Evolutionary conservation across 1,140 invertebrate species (phyloP), one percentile per base, ranked within the genome.

Genomic region (Apis dorsata): DNA sequence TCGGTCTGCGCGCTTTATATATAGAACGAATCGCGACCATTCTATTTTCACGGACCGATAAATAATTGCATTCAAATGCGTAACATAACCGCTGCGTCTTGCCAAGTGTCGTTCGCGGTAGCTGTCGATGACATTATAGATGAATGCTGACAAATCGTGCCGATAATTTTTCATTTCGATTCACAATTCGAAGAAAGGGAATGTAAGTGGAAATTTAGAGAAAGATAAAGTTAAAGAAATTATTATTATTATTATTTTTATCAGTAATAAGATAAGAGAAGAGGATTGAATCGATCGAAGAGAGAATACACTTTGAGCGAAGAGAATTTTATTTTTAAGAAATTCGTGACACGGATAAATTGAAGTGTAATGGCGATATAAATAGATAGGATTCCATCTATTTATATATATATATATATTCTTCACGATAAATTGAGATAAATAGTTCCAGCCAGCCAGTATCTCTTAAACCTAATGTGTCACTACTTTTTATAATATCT

Each of bases 1-100:
- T 76, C 80, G 60, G 53, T 72, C 24, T n/a, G 57, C 21, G 63
- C 34, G 55, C 51, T 55, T 82, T 77, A 77, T 77, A 70, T 82
- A 82, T 82, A 77, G 74, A 28, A 4, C 57, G 63, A 34, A 51
- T 63, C 65, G 73, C 65, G 79, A 62, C 55, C 74, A 77, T 82
- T 82, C 80, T 82, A 82, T 82, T 82, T 82, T 77, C 80, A 70
- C 55, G 65, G 49, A 65, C 11, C 80, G 74, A 77, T 82, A 77
- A 82, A 82, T 82, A 82, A 82, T 82, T 62, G 73, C 55, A 77
- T 69, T 82, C 74, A 21, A 74, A 77, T 68, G 65, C 80, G 74
- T 77, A 82, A 77, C 74, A 77, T 44, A 44, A 51, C 34, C 57
- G 55, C 51, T 2, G 44, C 28, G 44, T 21, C 17, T 82, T 82